Evolutionary conservation across 2,113 vertebrate genomes (phyloP), one percentile per base, ranked within the genome.

Genomic region (Nerophis ophidion): DNA sequence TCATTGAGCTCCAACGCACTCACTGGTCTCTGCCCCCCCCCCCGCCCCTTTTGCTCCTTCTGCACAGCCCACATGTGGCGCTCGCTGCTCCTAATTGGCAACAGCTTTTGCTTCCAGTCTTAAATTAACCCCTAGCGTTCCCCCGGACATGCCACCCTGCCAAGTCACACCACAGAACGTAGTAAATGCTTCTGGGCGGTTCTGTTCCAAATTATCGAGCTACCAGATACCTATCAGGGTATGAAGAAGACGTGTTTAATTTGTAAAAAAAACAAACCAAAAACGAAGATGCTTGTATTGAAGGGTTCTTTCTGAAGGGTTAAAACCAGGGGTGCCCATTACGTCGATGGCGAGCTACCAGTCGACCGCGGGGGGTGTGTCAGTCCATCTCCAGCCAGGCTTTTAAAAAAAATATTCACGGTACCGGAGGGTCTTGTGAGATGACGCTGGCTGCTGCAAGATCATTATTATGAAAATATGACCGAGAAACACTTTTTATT

Each of bases 51-150:
- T 80, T 72, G 72, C 79, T 36, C 82, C 71, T 66, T 71, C 66
- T 78, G 73, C 82, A 72, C 72, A 54, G 75, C 74, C 81, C 73
- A 81, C 81, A 88, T 89, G 87, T 88, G 82, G 83, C 60, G 86
- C 79, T 86, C 86, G 74, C 72, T 79, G 68, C 66, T 76, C 74
- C 79, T 91, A 90, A 91, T 91, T 89, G 88, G 84, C 89, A 91
- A 80, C 90, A 91, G 89, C 82, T 89, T 89, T 89, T 64, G 71
- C 74, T 81, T 66, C 74, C 70, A 61, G 79, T 80, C 84, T 85
- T 81, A 81, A 79, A 86, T 90, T 90, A 91, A 91, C 89, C 89
- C 88, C 33, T 87, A 71, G 75, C 71, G 76, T 74, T 78, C 87
- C 26, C 26, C 86, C 71, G 69, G 79, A 83, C 81, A 81, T 81